Base-by-base conservation (phyloP, 2,113 vertebrate genomes). In the cattle (Bos taurus) region DNA sequence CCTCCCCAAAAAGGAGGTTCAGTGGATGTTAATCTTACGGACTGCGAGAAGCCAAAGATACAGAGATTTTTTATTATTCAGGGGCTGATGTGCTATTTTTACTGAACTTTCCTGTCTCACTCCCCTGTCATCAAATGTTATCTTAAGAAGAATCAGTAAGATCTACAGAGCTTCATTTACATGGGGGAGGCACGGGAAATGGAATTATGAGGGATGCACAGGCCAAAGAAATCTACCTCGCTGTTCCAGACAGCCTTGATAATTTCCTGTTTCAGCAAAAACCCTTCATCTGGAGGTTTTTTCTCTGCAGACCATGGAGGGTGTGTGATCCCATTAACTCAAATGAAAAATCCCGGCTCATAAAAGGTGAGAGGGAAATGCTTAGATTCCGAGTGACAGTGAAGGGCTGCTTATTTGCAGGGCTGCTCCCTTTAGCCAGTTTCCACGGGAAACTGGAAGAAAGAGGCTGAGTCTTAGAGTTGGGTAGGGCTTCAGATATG, bases 141-240 rank as follows among this genome's bases (percentile, higher is more conserved):
- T 88, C 33, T 94, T 84, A 9, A 67, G 84, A 71, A 87, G 74
- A 62, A 67, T 64, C 88, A 19, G 8, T 5, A 21, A 50, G 40
- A 56, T n/a, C 74, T 30, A 78, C 28, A 17, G 92, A 67, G 86
- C 59, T 93, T 56, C 50, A 3, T 30, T 96, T 91, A 40, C 8
- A 50, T 2, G 30, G 4, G 6, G 33, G 60, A 30, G 74, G 57
- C 78, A 16, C 4, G 33, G 43, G 57, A 80, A 59, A 40, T 15
- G 10, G 28, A 93, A 57, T 83, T 48, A 77, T 4, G 14, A 80
- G 85, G 82, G 28, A 36, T 26, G 36, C 12, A 19, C 14, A 25
- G 28, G 77, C 25, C 7, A 16, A 12, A 91, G 60, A 87, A 80
- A 25, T 25, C 11, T 56, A 36, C 30, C 54, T 81, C n/a, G 1